Percentiles rank a stretch among this genome's conserved stretches.
Conservation (phyloP, 2,797 vertebrate genomes). For the Falco concolor region DNA sequence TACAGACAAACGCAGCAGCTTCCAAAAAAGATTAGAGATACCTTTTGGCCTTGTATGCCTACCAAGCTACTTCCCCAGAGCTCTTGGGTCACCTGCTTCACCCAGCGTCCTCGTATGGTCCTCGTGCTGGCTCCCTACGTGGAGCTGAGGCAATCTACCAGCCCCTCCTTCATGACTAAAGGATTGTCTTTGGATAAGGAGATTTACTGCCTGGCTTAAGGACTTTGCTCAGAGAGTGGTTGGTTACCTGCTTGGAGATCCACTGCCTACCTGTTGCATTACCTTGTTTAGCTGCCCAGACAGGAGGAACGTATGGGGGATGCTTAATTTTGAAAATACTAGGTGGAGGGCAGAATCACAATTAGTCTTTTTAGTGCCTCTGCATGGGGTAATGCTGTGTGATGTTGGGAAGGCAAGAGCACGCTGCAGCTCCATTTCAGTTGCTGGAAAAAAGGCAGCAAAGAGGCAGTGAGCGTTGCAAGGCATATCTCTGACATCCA, state of each 20-base stretch:
- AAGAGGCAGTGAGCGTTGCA: not conserved
- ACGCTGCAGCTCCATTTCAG: fast-evolving
- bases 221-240: not conserved
- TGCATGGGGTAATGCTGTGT: not conserved
- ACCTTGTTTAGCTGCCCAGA: not conserved
- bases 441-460: not conserved
- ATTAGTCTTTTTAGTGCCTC: not conserved
- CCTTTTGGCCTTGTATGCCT: not conserved
- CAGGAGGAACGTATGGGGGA: not conserved
- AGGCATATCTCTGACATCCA: fast-evolving
- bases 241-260: not conserved
- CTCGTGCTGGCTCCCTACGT: fast-evolving
- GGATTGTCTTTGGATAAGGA: not conserved
- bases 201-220: not conserved
- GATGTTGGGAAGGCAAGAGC: not conserved
- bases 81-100: not conserved
- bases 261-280: fast-evolving
- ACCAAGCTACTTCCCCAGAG: not conserved
- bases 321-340: not conserved
- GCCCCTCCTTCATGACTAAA: not conserved
- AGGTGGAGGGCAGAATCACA: not conserved
- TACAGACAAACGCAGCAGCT: not conserved
- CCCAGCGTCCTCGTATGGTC: not conserved
- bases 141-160: not conserved
- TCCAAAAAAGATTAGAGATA: not conserved